Percentiles rank a stretch among this genome's conserved stretches.
phyloP scores from a whole-genome alignment of 2,888 invertebrate species.

The Lasioglossum zephyrum region DNA sequence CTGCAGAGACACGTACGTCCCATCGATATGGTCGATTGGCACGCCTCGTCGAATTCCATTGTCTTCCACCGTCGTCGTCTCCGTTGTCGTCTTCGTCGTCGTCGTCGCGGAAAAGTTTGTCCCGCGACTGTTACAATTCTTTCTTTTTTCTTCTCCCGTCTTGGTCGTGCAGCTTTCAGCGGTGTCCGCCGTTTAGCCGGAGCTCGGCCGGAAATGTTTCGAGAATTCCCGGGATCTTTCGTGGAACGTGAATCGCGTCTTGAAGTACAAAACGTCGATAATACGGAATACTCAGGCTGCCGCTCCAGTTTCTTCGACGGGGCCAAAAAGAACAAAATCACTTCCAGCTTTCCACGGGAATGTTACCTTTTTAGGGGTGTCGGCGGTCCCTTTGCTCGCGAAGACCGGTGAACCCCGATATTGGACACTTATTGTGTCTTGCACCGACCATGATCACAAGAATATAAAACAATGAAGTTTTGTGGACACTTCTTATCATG shows the following conservation, averaged over 20 bases:
- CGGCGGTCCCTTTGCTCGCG: neutral
- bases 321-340: conserved; percentile 1
- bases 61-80: conserved; percentile 48
- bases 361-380: neutral
- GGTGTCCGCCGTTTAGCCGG: conserved; percentile 35
- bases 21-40: conserved; percentile 48
- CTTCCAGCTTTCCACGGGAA: neutral
- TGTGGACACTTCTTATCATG: neutral
- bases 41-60: conserved; percentile 65
- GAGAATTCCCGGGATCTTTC: conserved; percentile 53
- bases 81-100: neutral
- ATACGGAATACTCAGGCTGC: conserved; percentile 43
- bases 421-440: neutral
- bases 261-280: conserved; percentile 53
- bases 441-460: neutral
- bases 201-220: conserved; percentile 40
- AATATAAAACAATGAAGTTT: neutral
- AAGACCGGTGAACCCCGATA: neutral
- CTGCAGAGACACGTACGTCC: conserved; percentile 3
- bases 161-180: conserved; percentile 25
- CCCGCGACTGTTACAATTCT: conserved; percentile 43
- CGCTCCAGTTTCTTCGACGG: conserved; percentile 17
- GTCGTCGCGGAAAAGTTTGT: conserved; percentile 39
- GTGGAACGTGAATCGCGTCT: conserved; percentile 51
- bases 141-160: neutral